These are phyloP conservation scores for Graptemys geographica DNA, from an alignment of 2,797 vertebrate genomes.

Conservation along the genomic window DNA sequence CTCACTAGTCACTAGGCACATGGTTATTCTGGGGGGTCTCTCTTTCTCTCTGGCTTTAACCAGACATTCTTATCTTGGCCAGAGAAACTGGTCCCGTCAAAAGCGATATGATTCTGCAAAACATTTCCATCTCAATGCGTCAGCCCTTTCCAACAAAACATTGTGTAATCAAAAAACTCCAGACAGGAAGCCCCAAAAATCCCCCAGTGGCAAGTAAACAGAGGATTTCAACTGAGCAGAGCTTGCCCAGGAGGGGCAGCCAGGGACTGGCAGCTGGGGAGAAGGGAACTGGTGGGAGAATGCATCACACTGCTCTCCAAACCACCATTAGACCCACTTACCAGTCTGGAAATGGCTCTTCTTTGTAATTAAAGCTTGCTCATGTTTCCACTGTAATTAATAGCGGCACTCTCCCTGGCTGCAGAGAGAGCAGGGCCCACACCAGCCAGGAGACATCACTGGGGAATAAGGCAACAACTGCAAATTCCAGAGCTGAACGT, in stretches of 20 bases:
- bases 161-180: neutral
- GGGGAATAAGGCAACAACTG: neutral
- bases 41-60: neutral
- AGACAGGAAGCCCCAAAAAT: neutral
- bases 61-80: neutral
- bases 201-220: neutral
- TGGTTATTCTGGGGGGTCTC: neutral
- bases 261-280: neutral
- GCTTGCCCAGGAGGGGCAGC: neutral
- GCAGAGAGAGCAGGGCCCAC: too few relatives aligned
- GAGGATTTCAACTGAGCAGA: neutral
- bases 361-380: neutral
- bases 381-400: neutral
- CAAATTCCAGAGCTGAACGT: neutral
- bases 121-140: neutral
- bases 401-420: neutral
- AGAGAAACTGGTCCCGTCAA: neutral
- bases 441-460: neutral
- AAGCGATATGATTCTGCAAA: neutral
- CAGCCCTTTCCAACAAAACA: neutral
- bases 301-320: neutral
- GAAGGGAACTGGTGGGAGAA: neutral
- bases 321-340: neutral
- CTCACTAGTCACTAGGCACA: neutral
- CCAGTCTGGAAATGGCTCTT: neutral